phyloP scores from a whole-genome alignment of 1,140 invertebrate genomes.

The Bilobella aurantiaca region DNA sequence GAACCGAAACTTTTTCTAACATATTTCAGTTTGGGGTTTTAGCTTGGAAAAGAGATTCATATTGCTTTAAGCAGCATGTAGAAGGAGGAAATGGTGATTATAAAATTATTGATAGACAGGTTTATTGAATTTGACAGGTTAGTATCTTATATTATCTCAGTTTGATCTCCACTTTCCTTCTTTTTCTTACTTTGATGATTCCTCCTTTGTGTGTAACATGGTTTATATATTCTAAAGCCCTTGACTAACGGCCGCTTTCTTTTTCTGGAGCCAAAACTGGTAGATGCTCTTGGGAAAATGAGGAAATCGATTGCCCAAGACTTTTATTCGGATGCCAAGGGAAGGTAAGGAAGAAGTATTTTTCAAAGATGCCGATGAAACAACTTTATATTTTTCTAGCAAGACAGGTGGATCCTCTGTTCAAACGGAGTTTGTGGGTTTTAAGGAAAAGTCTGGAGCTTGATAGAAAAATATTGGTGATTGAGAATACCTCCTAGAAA shows the following conservation, averaged over 20 bases:
- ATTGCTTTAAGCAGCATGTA: too few relatives aligned
- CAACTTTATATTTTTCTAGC: conserved; percentile 21
- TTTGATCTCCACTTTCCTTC: conserved; percentile 21
- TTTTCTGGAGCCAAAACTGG: conserved; percentile 3
- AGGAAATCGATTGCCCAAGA: conserved; percentile 26
- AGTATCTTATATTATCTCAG: conserved; percentile 29
- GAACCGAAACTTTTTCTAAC: too few relatives aligned
- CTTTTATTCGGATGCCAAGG: conserved; percentile 26
- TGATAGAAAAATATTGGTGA: neutral
- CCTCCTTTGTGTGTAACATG: neutral
- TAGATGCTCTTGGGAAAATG: conserved; percentile 29
- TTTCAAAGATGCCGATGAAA: conserved; percentile 17
- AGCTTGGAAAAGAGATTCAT: too few relatives aligned
- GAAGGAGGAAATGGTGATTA: too few relatives aligned
- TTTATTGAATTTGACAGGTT: conserved; percentile 32
- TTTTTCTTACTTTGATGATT: conserved; percentile 9
- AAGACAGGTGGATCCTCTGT: too few relatives aligned
- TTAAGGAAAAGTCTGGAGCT: neutral
- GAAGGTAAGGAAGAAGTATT: conserved; percentile 3
- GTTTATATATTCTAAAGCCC: conserved; percentile 3
- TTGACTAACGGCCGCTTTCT: neutral
- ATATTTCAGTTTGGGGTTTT: too few relatives aligned
- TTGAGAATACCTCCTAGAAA: too few relatives aligned
- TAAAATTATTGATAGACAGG: conserved; percentile 26
- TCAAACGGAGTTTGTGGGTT: neutral